Percentiles rank a stretch among this genome's conserved stretches.
phyloP scores from a whole-genome alignment of 2,888 invertebrate genomes.

The Amorpha juglandis region DNA sequence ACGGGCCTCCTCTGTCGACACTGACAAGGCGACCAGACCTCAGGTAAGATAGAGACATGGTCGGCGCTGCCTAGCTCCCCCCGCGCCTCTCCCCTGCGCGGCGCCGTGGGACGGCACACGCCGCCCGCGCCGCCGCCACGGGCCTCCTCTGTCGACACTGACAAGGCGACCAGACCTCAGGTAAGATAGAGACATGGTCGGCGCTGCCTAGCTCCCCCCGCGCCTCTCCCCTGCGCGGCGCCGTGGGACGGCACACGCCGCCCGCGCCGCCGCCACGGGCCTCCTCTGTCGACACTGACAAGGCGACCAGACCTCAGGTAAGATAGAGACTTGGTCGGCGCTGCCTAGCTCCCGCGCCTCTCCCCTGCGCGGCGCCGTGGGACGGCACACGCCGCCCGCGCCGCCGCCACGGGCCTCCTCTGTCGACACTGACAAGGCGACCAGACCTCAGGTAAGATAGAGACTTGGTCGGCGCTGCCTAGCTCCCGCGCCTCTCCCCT shows the following conservation, averaged over 20 bases:
- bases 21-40: constrained; percentile 55
- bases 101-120: constrained; percentile 48
- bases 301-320: constrained; percentile 81
- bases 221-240: constrained; percentile 55
- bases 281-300: constrained; percentile 60
- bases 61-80: constrained; percentile 89
- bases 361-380: constrained; percentile 49
- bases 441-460: constrained; percentile 89
- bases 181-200: constrained; percentile 86
- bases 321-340: constrained; percentile 94
- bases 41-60: constrained; percentile 94
- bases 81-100: constrained; percentile 59
- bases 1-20: constrained; percentile 62
- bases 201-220: constrained; percentile 88
- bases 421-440: constrained; percentile 54
- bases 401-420: constrained; percentile 72
- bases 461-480: constrained; percentile 94
- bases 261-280: constrained; percentile 74
- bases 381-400: constrained; percentile 65
- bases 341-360: constrained; percentile 85
- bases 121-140: constrained; percentile 75
- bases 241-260: constrained; percentile 53
- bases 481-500: constrained; percentile 57
- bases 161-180: constrained; percentile 56
- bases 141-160: constrained; percentile 62